These are phyloP conservation scores for Capreolus pygargus DNA, from an alignment of 2,113 vertebrate species.

Conservation along the genomic window DNA sequence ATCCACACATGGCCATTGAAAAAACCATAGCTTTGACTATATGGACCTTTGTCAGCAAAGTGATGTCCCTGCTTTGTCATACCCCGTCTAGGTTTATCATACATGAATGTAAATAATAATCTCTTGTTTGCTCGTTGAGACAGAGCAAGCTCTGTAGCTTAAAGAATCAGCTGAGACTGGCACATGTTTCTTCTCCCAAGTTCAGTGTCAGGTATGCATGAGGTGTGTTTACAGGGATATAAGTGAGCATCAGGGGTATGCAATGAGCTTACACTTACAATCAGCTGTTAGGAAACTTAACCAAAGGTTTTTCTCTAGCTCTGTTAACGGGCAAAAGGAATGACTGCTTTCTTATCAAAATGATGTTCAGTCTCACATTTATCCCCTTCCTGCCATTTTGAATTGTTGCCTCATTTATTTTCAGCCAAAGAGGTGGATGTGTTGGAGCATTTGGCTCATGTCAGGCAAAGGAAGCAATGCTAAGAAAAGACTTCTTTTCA, in stretches of 20 bases:
- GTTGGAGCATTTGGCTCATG: background rate
- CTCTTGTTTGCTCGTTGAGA: no score
- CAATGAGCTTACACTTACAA: background rate
- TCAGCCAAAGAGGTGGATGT: background rate
- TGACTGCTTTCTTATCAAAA: background rate
- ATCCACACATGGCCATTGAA: no score
- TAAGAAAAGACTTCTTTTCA: background rate
- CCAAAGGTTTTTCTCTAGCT: background rate
- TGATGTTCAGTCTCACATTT: background rate
- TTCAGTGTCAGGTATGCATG: background rate
- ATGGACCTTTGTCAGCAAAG: no score
- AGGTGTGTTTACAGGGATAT: background rate
- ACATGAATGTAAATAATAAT: no score
- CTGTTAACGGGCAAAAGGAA: background rate
- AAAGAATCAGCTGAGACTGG: background rate
- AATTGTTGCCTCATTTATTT: conserved; percentile 19
- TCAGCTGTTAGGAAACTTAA: background rate
- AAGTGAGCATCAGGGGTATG: background rate
- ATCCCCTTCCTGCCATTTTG: background rate
- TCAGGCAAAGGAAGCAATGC: background rate
- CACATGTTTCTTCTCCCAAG: background rate
- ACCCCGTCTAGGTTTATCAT: no score
- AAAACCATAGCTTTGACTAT: no score
- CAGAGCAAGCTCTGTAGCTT: background rate
- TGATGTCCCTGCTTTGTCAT: no score